Evolutionary conservation across 1,140 invertebrate genomes (phyloP).

Genomic region (Laodelphax striatellus): DNA sequence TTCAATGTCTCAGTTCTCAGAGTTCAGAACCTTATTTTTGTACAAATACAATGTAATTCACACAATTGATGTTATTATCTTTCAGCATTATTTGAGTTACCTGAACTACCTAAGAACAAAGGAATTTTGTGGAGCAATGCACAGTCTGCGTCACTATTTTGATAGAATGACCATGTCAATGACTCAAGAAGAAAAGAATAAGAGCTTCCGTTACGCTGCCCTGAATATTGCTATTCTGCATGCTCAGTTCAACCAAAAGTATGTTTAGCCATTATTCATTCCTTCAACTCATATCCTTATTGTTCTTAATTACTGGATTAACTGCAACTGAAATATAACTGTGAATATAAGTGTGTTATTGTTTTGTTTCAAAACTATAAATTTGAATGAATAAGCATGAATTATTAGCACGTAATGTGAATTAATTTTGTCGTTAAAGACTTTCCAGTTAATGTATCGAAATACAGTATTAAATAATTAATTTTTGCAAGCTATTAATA

Average conservation of each 20-base stretch:
- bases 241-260: conserved; percentile 76
- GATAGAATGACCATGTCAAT: conserved; percentile 49
- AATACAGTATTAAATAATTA: too few species aligned
- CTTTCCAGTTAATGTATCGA: too few species aligned
- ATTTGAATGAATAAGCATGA: too few species aligned
- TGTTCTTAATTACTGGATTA: too few species aligned
- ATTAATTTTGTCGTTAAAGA: too few species aligned
- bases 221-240: conserved; percentile 80
- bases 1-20: too few species aligned
- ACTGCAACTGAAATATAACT: too few species aligned
- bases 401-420: too few species aligned
- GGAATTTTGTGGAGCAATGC: conserved; percentile 75
- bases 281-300: too few species aligned
- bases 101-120: conserved; percentile 76
- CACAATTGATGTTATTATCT: conserved; percentile 17
- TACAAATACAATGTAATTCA: too few species aligned
- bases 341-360: conserved; percentile 2
- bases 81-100: conserved; percentile 81
- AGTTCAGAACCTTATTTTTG: too few species aligned
- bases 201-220: conserved; percentile 75
- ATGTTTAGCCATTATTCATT: conserved; percentile 26
- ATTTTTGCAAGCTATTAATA: too few species aligned
- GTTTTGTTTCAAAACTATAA: background rate
- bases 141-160: conserved; percentile 75
- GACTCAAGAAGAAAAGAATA: conserved; percentile 43